Evolutionary conservation across 1,140 invertebrate species (phyloP).

Genomic region (Monomorium pharaonis): DNA sequence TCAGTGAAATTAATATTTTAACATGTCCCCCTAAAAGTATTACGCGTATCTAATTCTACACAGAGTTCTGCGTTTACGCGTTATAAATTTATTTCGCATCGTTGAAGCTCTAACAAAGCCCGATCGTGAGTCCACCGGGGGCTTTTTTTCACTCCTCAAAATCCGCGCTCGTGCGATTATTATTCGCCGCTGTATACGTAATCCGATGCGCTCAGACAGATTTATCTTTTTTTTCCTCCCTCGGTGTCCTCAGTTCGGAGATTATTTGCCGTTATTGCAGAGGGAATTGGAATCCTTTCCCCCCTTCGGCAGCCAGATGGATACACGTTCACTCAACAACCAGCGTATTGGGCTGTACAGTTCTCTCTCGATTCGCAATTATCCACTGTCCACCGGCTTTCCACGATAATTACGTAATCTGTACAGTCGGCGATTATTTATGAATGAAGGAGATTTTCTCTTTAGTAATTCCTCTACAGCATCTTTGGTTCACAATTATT

Average conservation of each 20-base stretch:
- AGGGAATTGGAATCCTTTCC: not conserved
- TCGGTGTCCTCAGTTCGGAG: not conserved
- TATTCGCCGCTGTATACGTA: not conserved
- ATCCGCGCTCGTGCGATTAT: not conserved
- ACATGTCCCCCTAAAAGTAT: no score
- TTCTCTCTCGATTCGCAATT: not conserved
- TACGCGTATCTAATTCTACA: no score
- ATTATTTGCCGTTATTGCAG: not conserved
- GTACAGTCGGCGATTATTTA: not conserved
- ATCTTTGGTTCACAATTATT: not conserved
- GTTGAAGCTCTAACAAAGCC: no score
- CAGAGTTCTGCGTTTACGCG: no score
- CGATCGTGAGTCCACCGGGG: not conserved
- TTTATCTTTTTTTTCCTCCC: not conserved
- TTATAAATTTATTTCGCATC: no score
- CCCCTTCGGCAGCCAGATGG: not conserved
- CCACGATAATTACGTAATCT: not conserved
- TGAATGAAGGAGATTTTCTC: not conserved
- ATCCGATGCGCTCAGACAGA: not conserved
- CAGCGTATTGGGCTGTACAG: not conserved
- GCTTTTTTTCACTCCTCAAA: not conserved
- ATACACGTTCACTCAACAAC: not conserved
- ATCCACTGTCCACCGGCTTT: not conserved
- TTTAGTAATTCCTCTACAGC: not conserved
- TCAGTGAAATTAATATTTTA: no score